A percentile compares a stretch with the other conserved stretches of the same genome.
Evolutionary conservation across 2,797 vertebrate species (phyloP).

Genomic region (Sternotherus odoratus): DNA sequence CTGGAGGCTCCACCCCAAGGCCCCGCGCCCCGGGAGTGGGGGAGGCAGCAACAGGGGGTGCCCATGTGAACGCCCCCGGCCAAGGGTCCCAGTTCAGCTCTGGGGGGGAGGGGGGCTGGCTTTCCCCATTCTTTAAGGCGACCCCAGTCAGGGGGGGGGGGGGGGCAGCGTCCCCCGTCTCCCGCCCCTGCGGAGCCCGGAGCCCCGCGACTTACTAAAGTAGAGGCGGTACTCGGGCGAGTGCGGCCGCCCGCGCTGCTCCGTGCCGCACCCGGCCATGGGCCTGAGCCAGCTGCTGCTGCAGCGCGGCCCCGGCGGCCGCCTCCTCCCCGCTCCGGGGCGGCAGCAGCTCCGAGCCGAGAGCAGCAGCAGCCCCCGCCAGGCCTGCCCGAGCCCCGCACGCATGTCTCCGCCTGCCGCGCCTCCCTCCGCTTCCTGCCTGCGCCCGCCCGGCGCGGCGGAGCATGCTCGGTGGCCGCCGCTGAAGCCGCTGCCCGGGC

Average conservation of each 20-base stretch:
- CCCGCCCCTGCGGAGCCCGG: too few relatives aligned
- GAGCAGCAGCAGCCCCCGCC: background rate
- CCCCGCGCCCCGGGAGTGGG: background rate
- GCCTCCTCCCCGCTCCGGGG: background rate
- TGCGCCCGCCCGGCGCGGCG: background rate
- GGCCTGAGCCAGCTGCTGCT: conserved; percentile 16
- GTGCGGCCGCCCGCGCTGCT: conserved; percentile 86
- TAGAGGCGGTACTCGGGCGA: conserved; percentile 90
- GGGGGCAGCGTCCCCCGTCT: too few relatives aligned
- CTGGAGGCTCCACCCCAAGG: background rate
- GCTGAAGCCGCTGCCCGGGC: background rate
- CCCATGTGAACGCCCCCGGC: background rate
- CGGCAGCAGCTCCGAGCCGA: background rate
- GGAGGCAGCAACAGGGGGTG: background rate
- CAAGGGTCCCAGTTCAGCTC: background rate
- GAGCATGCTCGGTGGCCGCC: conserved; percentile 15
- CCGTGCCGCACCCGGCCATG: conserved; percentile 86
- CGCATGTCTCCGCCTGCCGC: background rate
- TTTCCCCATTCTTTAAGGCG: too few relatives aligned
- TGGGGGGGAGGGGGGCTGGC: rapidly evolving
- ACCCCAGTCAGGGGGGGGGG: too few relatives aligned
- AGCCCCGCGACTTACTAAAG: conserved; percentile 89
- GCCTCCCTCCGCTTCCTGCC: conserved; percentile 21
- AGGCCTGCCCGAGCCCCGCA: background rate
- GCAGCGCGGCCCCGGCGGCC: background rate